Conservation (phyloP, 2,888 invertebrate genomes). For the Prosapia bicincta region DNA sequence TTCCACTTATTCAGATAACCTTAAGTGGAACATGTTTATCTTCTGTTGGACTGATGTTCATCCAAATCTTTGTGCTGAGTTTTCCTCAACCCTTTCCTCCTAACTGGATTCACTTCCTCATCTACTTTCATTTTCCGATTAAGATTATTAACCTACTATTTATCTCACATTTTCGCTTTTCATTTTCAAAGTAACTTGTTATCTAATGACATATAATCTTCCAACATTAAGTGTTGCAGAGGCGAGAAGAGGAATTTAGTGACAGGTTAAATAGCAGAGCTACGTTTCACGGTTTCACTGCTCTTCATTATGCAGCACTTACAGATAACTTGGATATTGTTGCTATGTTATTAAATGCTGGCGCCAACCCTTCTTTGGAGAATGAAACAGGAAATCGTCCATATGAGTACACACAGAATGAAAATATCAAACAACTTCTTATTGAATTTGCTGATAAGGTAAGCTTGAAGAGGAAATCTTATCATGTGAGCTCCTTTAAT, state of each 20-base stretch:
- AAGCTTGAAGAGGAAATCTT: slow-evolving; percentile 24
- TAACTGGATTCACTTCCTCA: too few species aligned
- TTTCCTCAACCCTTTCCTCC: too few species aligned
- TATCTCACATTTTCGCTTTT: too few species aligned
- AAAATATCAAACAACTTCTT: slow-evolving; percentile 50
- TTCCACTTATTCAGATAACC: too few species aligned
- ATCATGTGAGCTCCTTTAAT: too few species aligned
- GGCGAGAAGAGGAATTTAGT: slow-evolving; percentile 81
- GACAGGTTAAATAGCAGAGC: slow-evolving; percentile 56
- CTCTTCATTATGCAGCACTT: slow-evolving; percentile 84
- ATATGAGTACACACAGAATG: slow-evolving; percentile 55
- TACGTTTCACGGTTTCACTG: slow-evolving; percentile 80
- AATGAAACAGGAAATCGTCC: slow-evolving; percentile 77
- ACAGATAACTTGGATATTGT: slow-evolving; percentile 64
- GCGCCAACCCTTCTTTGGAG: slow-evolving; percentile 68
- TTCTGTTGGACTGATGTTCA: too few species aligned
- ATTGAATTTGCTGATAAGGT: slow-evolving; percentile 51
- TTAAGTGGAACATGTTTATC: too few species aligned
- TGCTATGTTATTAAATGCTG: slow-evolving; percentile 63
- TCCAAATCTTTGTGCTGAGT: too few species aligned
- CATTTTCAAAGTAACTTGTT: too few species aligned
- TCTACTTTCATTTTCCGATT: too few species aligned
- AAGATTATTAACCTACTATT: too few species aligned
- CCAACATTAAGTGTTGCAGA: slow-evolving; percentile 49
- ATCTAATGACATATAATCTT: too few species aligned